These are phyloP conservation scores for Nycticryphes semicollaris DNA, from an alignment of 2,113 vertebrate genomes.

Conservation along the genomic window DNA sequence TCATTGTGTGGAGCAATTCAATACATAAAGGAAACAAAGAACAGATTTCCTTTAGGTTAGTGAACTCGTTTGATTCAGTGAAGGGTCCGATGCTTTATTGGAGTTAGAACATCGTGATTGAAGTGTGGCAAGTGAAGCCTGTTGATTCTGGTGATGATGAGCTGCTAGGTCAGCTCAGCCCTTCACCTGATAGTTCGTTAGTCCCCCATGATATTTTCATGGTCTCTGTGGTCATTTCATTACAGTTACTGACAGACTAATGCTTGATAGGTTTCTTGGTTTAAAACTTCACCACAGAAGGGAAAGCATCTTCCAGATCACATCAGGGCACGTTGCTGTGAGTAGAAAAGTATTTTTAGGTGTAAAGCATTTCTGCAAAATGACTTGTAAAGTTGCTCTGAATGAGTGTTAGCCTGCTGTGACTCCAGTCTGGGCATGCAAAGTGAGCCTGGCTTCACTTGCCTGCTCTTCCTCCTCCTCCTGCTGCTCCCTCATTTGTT, in stretches of 20 bases:
- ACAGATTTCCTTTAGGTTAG: neutral
- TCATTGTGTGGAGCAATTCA: neutral
- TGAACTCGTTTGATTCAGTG: neutral
- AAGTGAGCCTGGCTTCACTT: neutral
- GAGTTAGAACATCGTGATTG: fast-evolving
- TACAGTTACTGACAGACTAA: neutral
- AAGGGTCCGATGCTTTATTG: neutral
- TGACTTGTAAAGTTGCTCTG: neutral
- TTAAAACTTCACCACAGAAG: neutral
- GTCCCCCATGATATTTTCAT: neutral
- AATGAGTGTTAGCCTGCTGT: neutral
- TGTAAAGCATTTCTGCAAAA: neutral
- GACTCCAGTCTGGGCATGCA: neutral
- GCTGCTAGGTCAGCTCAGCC: neutral
- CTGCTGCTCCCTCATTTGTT: neutral
- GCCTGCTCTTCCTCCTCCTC: neutral
- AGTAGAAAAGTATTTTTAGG: neutral
- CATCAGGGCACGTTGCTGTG: neutral
- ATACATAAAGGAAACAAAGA: fast-evolving
- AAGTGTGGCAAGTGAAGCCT: neutral
- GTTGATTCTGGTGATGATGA: neutral
- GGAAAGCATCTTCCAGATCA: neutral
- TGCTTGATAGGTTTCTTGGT: neutral
- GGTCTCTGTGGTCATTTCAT: neutral
- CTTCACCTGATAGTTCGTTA: neutral